A percentile compares a stretch with the other conserved stretches of the same genome.
phyloP scores from a whole-genome alignment of 2,113 vertebrate genomes.

The Dasyurus viverrinus region DNA sequence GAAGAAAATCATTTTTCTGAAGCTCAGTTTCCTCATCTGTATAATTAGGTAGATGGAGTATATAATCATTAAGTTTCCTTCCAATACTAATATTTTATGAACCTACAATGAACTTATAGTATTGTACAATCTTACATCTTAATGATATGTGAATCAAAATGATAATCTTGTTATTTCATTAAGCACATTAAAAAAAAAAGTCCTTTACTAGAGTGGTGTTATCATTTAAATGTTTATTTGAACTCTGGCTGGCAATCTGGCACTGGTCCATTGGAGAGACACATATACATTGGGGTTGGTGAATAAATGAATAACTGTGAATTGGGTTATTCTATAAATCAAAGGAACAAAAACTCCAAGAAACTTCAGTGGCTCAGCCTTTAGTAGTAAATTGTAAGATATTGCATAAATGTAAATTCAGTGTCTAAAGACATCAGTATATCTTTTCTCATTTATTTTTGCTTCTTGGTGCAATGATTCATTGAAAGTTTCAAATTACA shows the following conservation, averaged over 20 bases:
- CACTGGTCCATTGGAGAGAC: conserved; percentile 31
- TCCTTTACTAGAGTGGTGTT: neutral
- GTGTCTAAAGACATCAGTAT: conserved; percentile 62
- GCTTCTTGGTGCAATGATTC: conserved; percentile 58
- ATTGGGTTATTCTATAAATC: conserved; percentile 56
- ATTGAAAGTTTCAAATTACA: conserved; percentile 50
- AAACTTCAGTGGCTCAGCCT: conserved; percentile 72
- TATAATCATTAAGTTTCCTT: neutral
- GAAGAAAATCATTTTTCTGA: neutral
- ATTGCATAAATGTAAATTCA: conserved; percentile 74
- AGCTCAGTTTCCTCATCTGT: neutral
- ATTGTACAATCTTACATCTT: neutral
- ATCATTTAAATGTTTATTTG: neutral
- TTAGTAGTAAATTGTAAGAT: conserved; percentile 67
- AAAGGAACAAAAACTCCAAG: conserved; percentile 62
- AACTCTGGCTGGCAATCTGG: neutral
- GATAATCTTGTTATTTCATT: neutral
- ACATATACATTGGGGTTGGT: conserved; percentile 8
- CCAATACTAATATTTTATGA: neutral
- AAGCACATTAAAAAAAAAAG: neutral
- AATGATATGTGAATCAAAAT: neutral
- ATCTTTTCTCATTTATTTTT: conserved; percentile 66
- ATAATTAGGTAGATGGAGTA: neutral
- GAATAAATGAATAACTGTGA: conserved; percentile 58
- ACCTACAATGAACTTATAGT: neutral